Evolutionary conservation across 2,888 invertebrate species (phyloP), one percentile per base, ranked within the genome.

Genomic region (Amiota mariae): DNA sequence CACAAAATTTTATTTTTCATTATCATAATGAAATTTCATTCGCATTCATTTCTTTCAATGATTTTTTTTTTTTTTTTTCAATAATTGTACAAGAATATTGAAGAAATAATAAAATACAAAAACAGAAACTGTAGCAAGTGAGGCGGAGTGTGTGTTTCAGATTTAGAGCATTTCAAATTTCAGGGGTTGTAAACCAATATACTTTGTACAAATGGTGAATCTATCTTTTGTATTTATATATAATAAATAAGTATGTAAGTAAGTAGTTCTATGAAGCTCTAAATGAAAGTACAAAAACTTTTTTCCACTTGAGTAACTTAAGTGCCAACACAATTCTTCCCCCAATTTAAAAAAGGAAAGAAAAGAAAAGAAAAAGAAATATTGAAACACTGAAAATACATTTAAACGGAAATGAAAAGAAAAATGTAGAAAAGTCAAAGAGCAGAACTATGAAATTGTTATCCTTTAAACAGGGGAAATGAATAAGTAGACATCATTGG

Each of bases 11-110:
- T 4, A 1, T 36, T 36, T 36, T 87, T 89, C 88, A 88, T 89
- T 88, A 88, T 89, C 87, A 87, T 88, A 88, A 88, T 89, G 87
- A 88, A 88, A 86, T 87, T 88, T 85, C 81, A n/a, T 54, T 10
- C 10, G 54, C 54, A 24, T n/a, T n/a, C 12, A n/a, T 54, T 12
- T 36, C 36, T 36, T 24, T 24, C 24, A 24, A 3, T 2, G 24
- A 24, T 24, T 1, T 2, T 24, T 24, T 24, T 24, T 24, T n/a
- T n/a, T 51, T 11, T 24, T 3, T 24, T 24, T 36, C 36, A 36
- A 6, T 6, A 6, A 4, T 36, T 2, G 6, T 36, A 36, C 6
- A 36, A 36, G 36, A 36, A 24, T 24, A 24, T 24, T 24, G 2
- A 2, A 36, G 36, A 36, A 0, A 36, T n/a, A 36, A 6, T 36